Evolutionary conservation across 2,797 vertebrate genomes (phyloP).

Genomic region (Myotis vivesi): DNA sequence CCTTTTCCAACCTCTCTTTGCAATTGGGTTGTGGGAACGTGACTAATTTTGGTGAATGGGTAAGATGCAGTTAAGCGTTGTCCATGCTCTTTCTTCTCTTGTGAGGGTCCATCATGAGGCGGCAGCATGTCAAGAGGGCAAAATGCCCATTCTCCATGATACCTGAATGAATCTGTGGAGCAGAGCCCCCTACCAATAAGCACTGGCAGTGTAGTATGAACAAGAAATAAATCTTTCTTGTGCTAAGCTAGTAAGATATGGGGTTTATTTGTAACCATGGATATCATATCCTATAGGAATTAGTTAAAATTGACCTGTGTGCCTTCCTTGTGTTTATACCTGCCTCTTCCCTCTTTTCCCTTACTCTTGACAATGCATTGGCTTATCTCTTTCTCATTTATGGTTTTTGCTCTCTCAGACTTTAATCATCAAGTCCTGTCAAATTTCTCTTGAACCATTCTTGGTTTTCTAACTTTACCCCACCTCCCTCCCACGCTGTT

Average conservation of each 20-base stretch:
- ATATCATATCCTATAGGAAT: background rate
- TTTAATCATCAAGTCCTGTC: background rate
- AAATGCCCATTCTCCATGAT: background rate
- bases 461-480: background rate
- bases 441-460: background rate
- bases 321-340: background rate
- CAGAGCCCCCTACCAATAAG: background rate
- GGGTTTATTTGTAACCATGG: background rate
- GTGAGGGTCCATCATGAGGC: background rate
- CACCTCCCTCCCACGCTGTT: rapidly evolving
- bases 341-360: background rate
- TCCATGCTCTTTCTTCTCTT: background rate
- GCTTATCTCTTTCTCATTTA: background rate
- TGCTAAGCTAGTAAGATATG: background rate
- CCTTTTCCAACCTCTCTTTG: background rate
- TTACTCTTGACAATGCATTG: background rate
- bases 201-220: background rate
- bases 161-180: background rate
- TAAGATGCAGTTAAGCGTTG: background rate
- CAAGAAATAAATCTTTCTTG: background rate
- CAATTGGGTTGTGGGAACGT: background rate
- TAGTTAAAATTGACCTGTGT: background rate
- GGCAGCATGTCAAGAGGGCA: background rate
- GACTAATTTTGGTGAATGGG: background rate
- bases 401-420: background rate